phyloP scores from a whole-genome alignment of 2,113 vertebrate genomes.

The Rhabdomys dilectus region DNA sequence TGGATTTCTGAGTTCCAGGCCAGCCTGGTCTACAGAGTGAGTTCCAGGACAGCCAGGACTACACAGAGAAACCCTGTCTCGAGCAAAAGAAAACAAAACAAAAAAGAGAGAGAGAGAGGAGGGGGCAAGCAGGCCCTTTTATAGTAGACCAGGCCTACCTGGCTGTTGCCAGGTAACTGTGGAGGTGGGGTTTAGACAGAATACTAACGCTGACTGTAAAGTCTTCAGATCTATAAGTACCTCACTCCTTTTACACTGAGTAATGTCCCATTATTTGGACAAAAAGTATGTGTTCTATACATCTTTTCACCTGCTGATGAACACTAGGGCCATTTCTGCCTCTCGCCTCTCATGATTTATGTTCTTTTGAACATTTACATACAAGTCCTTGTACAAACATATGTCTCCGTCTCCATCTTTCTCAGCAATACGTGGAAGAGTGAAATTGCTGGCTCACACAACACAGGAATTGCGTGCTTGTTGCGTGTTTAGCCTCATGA shows the following conservation, averaged over 20 bases:
- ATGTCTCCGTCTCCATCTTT: background rate
- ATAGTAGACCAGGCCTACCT: no score
- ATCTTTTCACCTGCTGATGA: background rate
- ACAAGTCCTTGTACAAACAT: background rate
- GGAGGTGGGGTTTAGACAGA: no score
- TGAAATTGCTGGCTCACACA: background rate
- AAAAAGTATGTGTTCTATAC: background rate
- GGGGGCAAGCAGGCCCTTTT: no score
- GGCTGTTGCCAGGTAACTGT: no score
- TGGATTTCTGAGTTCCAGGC: no score
- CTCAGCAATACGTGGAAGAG: background rate
- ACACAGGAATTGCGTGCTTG: background rate
- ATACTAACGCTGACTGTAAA: no score
- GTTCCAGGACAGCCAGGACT: no score
- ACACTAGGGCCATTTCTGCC: background rate
- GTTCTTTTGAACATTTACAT: rapidly evolving
- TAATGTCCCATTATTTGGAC: rapidly evolving
- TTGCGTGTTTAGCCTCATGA: background rate
- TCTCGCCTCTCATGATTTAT: no score
- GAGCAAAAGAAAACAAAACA: no score
- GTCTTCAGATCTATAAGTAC: background rate
- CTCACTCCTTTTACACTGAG: background rate
- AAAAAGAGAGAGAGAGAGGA: no score
- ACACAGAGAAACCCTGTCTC: no score
- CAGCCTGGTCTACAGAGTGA: no score